Evolutionary conservation across 2,113 vertebrate genomes (phyloP).

Genomic region (Corvus hawaiiensis): DNA sequence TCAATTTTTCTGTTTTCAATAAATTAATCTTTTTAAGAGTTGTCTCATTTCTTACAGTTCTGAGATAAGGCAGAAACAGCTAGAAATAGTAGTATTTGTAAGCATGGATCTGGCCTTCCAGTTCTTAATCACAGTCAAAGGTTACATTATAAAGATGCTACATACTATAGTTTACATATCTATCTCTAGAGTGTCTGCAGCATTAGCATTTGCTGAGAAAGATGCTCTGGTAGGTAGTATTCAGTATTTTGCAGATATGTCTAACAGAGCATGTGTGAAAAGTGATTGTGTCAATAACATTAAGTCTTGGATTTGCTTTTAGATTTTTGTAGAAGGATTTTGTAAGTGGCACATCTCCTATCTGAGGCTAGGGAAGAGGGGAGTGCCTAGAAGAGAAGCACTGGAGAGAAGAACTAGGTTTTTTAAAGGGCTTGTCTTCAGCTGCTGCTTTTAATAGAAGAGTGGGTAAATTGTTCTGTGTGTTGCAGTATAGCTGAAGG

Average conservation of each 20-base stretch:
- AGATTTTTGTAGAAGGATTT: background rate
- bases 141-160: background rate
- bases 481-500: background rate
- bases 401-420: background rate
- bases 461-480: background rate
- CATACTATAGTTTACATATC: fast-evolving
- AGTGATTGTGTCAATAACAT: background rate
- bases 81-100: background rate
- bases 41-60: background rate
- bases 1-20: too few species aligned
- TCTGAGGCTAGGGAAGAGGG: background rate
- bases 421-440: background rate
- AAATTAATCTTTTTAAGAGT: too few species aligned
- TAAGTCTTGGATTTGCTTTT: background rate
- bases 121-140: background rate
- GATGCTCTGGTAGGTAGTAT: background rate
- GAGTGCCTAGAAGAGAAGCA: background rate
- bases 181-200: background rate
- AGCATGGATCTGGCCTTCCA: background rate
- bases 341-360: too few species aligned
- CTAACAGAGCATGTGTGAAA: background rate
- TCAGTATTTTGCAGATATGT: background rate
- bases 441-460: background rate
- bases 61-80: background rate
- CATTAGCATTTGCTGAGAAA: background rate